phyloP scores from a whole-genome alignment of 2,113 vertebrate genomes.

The Ginglymostoma cirratum region DNA sequence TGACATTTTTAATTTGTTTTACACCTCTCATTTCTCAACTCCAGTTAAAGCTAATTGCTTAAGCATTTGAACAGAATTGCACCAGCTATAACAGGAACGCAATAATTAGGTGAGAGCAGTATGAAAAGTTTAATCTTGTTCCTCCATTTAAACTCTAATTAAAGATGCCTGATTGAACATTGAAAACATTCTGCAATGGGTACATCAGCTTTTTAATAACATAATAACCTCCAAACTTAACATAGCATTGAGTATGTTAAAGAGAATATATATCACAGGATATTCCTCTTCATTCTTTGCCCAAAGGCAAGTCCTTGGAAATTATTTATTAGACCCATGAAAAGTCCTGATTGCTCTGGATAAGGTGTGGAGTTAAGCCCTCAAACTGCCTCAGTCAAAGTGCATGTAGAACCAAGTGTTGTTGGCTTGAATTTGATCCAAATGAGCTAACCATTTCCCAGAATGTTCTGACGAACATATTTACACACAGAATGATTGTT shows the following conservation, averaged over 20 bases:
- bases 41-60: constrained; percentile 33
- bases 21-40: constrained; percentile 8
- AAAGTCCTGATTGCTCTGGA: background rate
- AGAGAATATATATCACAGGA: constrained; percentile 5
- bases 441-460: background rate
- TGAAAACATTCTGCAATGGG: constrained; percentile 32
- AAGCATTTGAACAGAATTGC: constrained; percentile 28
- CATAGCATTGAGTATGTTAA: constrained; percentile 13
- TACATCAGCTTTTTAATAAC: constrained; percentile 30
- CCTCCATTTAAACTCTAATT: constrained; percentile 34
- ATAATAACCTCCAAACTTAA: constrained; percentile 33
- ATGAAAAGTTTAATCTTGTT: constrained; percentile 34
- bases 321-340: background rate
- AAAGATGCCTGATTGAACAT: constrained; percentile 30
- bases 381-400: background rate
- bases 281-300: background rate
- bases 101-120: constrained; percentile 32
- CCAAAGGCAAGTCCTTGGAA: background rate
- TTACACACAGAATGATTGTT: background rate
- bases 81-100: constrained; percentile 23
- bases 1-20: background rate
- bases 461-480: constrained; percentile 14
- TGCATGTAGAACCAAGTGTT: background rate
- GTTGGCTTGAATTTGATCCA: background rate
- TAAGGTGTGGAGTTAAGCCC: background rate